Conservation (phyloP, 2,113 vertebrate genomes). For the Carassius auratus region DNA sequence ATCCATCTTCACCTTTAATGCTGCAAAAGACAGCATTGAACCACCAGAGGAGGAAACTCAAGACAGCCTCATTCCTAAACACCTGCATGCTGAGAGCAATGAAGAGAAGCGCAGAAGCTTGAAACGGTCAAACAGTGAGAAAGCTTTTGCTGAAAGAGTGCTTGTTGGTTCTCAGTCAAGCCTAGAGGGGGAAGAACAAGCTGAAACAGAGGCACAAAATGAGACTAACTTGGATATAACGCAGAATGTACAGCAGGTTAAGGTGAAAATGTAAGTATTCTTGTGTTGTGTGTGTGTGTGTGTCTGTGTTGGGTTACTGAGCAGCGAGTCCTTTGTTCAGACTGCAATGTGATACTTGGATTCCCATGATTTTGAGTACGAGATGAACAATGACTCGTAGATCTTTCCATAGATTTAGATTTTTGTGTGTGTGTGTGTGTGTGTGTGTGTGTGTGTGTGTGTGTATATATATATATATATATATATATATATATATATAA, state of each 20-base stretch:
- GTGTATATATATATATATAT: no score
- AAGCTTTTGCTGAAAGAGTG: slow-evolving; percentile 62
- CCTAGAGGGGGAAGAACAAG: slow-evolving; percentile 49
- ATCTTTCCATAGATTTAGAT: slow-evolving; percentile 25
- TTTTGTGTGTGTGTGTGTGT: background rate
- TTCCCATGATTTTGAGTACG: slow-evolving; percentile 48
- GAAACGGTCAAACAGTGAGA: slow-evolving; percentile 67
- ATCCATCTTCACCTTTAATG: background rate
- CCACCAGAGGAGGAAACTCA: slow-evolving; percentile 23
- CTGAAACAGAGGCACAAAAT: background rate
- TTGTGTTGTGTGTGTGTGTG: background rate
- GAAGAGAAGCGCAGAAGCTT: slow-evolving; percentile 69
- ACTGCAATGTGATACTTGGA: slow-evolving; percentile 46
- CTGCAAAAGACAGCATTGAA: background rate
- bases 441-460: no score
- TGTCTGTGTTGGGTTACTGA: slow-evolving; percentile 52
- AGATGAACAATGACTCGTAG: slow-evolving; percentile 29
- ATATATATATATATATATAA: no score
- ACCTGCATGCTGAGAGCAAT: background rate
- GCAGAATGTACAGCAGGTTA: slow-evolving; percentile 50
- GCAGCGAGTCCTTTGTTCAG: slow-evolving; percentile 31
- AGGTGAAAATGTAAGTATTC: slow-evolving; percentile 69
- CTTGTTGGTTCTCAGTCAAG: slow-evolving; percentile 52
- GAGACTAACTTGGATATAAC: slow-evolving; percentile 29
- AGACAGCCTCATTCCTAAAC: slow-evolving; percentile 48